Percentiles rank a stretch among this genome's conserved stretches.
These are phyloP conservation scores for Drosophila novamexicana DNA, from an alignment of 1,140 invertebrate species.

Conservation along the genomic window DNA sequence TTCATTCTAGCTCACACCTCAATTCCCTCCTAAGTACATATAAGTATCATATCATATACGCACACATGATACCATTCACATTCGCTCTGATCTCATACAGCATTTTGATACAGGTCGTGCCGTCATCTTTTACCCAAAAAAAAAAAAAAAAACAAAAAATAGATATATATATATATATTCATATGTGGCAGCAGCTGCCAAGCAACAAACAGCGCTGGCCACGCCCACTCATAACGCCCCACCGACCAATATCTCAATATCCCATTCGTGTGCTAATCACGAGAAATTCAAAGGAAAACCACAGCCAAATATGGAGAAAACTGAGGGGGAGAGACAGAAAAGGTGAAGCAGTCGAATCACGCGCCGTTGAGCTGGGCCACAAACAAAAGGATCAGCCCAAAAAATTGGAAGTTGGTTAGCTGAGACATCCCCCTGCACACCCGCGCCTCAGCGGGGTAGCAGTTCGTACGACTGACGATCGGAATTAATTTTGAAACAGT, in stretches of 20 bases:
- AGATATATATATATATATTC: neutral
- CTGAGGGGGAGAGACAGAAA: neutral
- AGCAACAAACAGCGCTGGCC: conserved; percentile 32
- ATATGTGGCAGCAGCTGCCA: conserved; percentile 53
- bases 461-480: conserved; percentile 47
- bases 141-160: no score
- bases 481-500: conserved; percentile 80
- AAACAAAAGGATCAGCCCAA: conserved; percentile 46
- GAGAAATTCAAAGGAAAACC: conserved; percentile 72
- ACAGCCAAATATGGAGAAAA: neutral
- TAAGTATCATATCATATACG: neutral
- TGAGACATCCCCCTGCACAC: conserved; percentile 49
- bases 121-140: neutral
- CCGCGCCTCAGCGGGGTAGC: conserved; percentile 47
- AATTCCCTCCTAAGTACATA: neutral
- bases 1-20: neutral
- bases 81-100: neutral
- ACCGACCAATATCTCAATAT: conserved; percentile 39
- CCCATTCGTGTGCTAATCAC: conserved; percentile 77
- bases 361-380: conserved; percentile 56
- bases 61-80: neutral
- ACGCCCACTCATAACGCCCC: conserved; percentile 56
- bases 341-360: conserved; percentile 51
- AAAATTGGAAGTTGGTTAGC: conserved; percentile 59
- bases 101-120: neutral